phyloP scores from a whole-genome alignment of 1,140 invertebrate species.

The Drosophila truncata region DNA sequence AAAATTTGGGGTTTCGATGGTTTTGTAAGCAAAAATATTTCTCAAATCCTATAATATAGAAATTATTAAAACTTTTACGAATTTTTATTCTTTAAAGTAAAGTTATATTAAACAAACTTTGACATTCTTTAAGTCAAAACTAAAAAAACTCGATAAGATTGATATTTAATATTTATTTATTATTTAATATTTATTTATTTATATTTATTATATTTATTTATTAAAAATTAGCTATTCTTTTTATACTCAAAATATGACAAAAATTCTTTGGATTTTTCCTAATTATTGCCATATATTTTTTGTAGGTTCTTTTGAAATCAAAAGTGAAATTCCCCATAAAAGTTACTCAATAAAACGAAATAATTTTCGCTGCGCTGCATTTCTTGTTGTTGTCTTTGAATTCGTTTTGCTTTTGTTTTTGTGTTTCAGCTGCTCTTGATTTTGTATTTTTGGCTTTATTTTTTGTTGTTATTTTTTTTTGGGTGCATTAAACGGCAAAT shows the following conservation, averaged over 20 bases:
- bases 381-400: conserved; percentile 54
- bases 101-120: too few species aligned
- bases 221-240: too few species aligned
- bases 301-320: conserved; percentile 27
- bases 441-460: conserved; percentile 15
- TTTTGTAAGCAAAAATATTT: not conserved
- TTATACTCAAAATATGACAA: not conserved
- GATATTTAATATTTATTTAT: not conserved
- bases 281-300: not conserved
- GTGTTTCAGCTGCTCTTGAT: conserved; percentile 44
- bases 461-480: conserved; percentile 50
- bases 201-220: too few species aligned
- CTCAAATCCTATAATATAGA: too few species aligned
- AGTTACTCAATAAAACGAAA: conserved; percentile 61
- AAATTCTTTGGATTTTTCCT: not conserved
- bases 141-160: not conserved
- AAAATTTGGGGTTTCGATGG: too few species aligned
- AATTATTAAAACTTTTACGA: too few species aligned
- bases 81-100: too few species aligned
- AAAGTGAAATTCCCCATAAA: conserved; percentile 59
- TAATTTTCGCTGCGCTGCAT: conserved; percentile 49
- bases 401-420: conserved; percentile 12
- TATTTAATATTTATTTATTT: not conserved
- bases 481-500: conserved; percentile 83
- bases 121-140: too few species aligned